phyloP scores from a whole-genome alignment of 1,140 invertebrate species.

The Wiebesia pumilae region DNA sequence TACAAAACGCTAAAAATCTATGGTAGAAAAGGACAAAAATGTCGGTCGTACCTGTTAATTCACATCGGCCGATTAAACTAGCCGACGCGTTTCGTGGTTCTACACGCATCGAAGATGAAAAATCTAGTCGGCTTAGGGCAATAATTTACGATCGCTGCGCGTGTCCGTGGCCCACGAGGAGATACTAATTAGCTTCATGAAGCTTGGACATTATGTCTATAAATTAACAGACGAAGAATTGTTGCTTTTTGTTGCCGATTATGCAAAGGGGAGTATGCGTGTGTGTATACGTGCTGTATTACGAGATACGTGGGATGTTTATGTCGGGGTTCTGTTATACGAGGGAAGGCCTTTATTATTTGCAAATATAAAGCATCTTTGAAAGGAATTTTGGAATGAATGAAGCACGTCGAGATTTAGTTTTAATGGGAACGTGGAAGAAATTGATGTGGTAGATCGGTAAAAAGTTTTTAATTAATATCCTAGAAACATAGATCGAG shows the following conservation, averaged over 20 bases:
- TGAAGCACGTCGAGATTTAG: too few relatives aligned
- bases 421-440: too few relatives aligned
- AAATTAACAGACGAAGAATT: conserved; percentile 5
- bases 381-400: neutral
- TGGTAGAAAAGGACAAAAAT: neutral
- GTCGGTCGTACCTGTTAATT: neutral
- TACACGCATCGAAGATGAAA: neutral
- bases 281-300: too few relatives aligned
- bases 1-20: neutral
- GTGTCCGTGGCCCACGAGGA: neutral
- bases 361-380: neutral
- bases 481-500: too few relatives aligned
- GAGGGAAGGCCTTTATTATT: neutral
- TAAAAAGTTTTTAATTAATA: too few relatives aligned
- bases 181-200: conserved; percentile 2
- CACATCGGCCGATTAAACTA: neutral
- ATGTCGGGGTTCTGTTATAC: too few relatives aligned
- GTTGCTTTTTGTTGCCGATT: neutral
- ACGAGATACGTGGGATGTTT: too few relatives aligned
- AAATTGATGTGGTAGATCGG: too few relatives aligned
- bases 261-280: neutral
- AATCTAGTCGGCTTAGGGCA: neutral
- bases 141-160: conserved; percentile 21
- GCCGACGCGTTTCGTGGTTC: neutral
- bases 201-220: neutral